These are phyloP conservation scores for Dicyrtomina minuta DNA, from an alignment of 2,888 invertebrate species.

Conservation along the genomic window DNA sequence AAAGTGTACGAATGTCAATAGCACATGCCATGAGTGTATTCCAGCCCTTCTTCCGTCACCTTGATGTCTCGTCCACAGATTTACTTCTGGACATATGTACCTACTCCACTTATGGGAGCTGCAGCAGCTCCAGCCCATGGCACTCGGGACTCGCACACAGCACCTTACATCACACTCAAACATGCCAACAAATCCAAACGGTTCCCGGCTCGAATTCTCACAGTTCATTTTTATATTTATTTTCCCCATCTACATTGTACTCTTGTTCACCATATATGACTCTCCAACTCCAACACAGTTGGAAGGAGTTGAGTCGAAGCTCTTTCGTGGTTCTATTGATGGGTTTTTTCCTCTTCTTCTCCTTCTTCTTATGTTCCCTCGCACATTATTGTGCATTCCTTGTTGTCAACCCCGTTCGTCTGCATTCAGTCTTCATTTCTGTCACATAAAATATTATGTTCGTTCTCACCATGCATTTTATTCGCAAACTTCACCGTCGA, in stretches of 20 bases:
- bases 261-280: too few species aligned
- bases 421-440: slow-evolving; percentile 30
- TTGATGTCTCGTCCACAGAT: slow-evolving; percentile 30
- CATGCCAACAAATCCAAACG: slow-evolving; percentile 10
- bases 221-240: slow-evolving; percentile 30
- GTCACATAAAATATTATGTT: slow-evolving; percentile 30
- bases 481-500: slow-evolving; percentile 30
- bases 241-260: not conserved
- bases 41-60: slow-evolving; percentile 32
- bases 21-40: slow-evolving; percentile 29
- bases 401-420: not conserved
- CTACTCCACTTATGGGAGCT: not conserved
- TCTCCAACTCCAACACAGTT: too few species aligned
- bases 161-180: slow-evolving; percentile 28
- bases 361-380: slow-evolving; percentile 15
- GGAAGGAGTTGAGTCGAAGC: too few species aligned
- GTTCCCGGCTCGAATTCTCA: slow-evolving; percentile 16
- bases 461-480: slow-evolving; percentile 31
- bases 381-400: not conserved
- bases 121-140: not conserved
- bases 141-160: not conserved
- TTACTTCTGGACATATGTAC: not conserved
- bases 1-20: slow-evolving; percentile 31
- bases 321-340: too few species aligned
- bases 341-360: slow-evolving; percentile 1